A percentile compares a stretch with the other conserved stretches of the same genome.
Evolutionary conservation across 1,140 invertebrate genomes (phyloP).

Genomic region (Camponotus vicinus): DNA sequence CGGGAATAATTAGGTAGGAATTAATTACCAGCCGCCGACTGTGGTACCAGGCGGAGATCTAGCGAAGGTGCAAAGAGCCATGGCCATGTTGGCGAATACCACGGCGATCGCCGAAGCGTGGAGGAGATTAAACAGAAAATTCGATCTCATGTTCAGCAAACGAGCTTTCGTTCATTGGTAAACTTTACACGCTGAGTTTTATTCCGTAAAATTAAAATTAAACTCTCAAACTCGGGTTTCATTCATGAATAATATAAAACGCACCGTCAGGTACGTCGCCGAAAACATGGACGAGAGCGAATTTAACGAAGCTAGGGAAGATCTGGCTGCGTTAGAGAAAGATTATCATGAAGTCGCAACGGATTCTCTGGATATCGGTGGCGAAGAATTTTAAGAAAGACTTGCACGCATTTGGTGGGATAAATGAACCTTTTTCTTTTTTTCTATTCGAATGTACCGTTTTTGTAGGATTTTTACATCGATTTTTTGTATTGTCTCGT

Average conservation of each 20-base stretch:
- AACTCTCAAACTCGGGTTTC: not conserved
- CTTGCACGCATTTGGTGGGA: constrained; percentile 27
- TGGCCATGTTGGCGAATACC: constrained; percentile 95
- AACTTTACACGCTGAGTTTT: not conserved
- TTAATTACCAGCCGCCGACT: constrained; percentile 95
- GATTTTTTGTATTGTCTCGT: constrained; percentile 39
- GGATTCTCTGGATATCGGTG: constrained; percentile 79
- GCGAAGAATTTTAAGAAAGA: constrained; percentile 62
- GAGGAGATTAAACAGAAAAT: constrained; percentile 89
- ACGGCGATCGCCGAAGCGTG: constrained; percentile 95
- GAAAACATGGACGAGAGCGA: constrained; percentile 91
- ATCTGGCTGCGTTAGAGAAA: constrained; percentile 87
- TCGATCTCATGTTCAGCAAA: constrained; percentile 88
- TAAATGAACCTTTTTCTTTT: constrained; percentile 32
- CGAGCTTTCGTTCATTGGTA: constrained; percentile 89
- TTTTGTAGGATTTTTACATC: constrained; percentile 58
- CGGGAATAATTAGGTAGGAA: constrained; percentile 85
- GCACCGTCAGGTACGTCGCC: constrained; percentile 86
- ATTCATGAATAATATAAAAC: constrained; percentile 13
- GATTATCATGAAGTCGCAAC: constrained; percentile 84
- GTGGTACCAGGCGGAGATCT: constrained; percentile 93
- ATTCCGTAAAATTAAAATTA: not conserved
- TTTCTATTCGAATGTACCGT: not conserved
- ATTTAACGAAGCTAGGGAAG: constrained; percentile 91
- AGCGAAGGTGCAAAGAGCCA: constrained; percentile 94